Conservation (phyloP, 2,888 invertebrate species). For the Dermolepida albohirtum region DNA sequence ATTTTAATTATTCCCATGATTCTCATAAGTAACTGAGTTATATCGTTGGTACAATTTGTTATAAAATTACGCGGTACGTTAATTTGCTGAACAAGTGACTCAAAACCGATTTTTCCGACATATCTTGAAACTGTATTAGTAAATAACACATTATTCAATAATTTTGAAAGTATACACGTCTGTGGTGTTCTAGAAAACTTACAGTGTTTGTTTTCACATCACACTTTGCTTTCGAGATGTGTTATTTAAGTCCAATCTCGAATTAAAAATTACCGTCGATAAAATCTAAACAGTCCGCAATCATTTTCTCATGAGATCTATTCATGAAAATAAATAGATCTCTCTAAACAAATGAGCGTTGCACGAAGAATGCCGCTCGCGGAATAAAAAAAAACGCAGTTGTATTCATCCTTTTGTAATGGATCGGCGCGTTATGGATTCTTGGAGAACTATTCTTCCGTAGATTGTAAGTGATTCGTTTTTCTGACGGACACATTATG, state of each 20-base stretch:
- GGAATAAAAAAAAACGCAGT: constrained; percentile 21
- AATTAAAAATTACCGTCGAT: constrained; percentile 36
- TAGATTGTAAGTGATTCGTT: constrained; percentile 28
- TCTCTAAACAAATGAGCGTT: constrained; percentile 33
- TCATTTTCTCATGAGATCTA: constrained; percentile 30
- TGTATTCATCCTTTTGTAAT: constrained; percentile 30
- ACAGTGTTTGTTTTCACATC: too few species aligned
- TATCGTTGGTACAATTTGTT: too few species aligned
- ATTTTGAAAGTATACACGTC: not conserved
- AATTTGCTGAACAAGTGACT: too few species aligned
- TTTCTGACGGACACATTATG: constrained; percentile 34
- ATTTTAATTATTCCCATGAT: too few species aligned
- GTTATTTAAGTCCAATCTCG: constrained; percentile 9
- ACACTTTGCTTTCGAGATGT: not conserved
- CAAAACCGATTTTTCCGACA: too few species aligned
- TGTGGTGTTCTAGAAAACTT: too few species aligned
- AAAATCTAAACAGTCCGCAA: constrained; percentile 36
- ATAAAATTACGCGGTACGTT: too few species aligned
- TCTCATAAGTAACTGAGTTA: too few species aligned
- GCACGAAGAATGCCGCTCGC: constrained; percentile 33
- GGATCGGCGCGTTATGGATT: constrained; percentile 32
- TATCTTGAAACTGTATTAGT: too few species aligned
- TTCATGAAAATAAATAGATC: constrained; percentile 32
- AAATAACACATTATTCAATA: too few species aligned
- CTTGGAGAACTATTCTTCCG: constrained; percentile 28